Conservation (phyloP, 2,797 vertebrate species). For the Hydrolagus colliei region DNA sequence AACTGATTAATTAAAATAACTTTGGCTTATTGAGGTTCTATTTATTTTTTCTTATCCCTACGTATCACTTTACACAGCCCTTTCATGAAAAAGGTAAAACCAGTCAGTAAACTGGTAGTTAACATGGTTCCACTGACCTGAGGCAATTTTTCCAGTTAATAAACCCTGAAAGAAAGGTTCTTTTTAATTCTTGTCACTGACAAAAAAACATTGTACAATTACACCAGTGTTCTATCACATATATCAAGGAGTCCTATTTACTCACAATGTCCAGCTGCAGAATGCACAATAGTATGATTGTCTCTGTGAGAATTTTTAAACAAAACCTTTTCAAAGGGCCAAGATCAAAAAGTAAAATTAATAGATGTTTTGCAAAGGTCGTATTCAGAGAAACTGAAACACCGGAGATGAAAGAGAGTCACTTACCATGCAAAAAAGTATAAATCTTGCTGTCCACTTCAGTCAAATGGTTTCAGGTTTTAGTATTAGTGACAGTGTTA, state of each 20-base stretch:
- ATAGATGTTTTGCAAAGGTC: conserved; percentile 74
- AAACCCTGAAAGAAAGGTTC: conserved; percentile 55
- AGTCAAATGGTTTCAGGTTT: conserved; percentile 49
- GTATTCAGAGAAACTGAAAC: conserved; percentile 68
- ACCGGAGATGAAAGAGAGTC: conserved; percentile 62
- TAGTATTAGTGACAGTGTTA: conserved; percentile 25
- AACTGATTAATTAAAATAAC: conserved; percentile 30
- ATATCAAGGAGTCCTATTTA: conserved; percentile 63
- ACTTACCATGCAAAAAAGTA: conserved; percentile 44
- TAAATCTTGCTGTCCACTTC: conserved; percentile 60
- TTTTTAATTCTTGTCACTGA: conserved; percentile 58
- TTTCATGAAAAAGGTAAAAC: conserved; percentile 51
- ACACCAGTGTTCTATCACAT: conserved; percentile 51
- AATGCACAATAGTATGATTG: conserved; percentile 61
- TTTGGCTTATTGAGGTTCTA: conserved; percentile 18
- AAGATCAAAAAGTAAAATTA: conserved; percentile 70
- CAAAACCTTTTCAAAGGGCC: conserved; percentile 49
- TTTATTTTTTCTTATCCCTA: conserved; percentile 30
- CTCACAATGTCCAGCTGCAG: conserved; percentile 51
- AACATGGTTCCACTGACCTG: conserved; percentile 50
- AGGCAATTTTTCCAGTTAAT: conserved; percentile 50
- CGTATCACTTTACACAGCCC: conserved; percentile 54
- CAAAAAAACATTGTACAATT: conserved; percentile 59
- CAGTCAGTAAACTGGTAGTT: conserved; percentile 45
- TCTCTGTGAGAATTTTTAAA: conserved; percentile 56